Evolutionary conservation across 2,113 vertebrate species (phyloP), one percentile per base, ranked within the genome.

Genomic region (Hemiprocne comata): DNA sequence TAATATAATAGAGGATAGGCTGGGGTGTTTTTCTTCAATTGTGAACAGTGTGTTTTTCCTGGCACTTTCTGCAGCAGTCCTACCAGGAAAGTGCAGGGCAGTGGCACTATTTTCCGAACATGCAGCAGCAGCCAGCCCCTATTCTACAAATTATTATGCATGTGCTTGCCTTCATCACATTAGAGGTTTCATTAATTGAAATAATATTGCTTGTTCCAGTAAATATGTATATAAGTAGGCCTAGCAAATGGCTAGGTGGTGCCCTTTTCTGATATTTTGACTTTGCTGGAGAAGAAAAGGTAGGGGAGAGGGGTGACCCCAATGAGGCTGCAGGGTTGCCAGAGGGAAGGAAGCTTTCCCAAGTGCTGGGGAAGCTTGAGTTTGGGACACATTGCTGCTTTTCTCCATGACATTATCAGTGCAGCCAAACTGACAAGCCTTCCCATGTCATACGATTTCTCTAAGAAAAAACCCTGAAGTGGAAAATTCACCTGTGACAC

Each of bases 161-260:
- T 1, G 12, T 13, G 1, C 46, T 54, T 46, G 33, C 16, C 16
- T 70, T 70, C 20, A 11, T 36, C 29, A 10, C 0, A 0, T 21
- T 60, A 57, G 13, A 75, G 11, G 29, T 20, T 33, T 46, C 65
- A 13, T 38, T 28, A 26, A 58, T 71, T 60, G 64, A 29, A 65
- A 44, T 64, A 46, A 36, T 8, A 7, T 78, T 44, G 31, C 24
- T 89, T 5, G 1, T 21, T 71, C 25, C 18, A 33, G 28, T 64
- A 67, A 58, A 64, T 11, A 25, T 6, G 24, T 58, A 14, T 16
- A 3, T 36, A 75, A 72, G 19, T 10, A 69, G 21, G 24, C 14
- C 46, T 44, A 48, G 29, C 10, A 85, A 93, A 53, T 29, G 9
- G 16, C 19, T 50, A 48, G 53, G 28, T 36, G 72, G 51, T 11